These are phyloP conservation scores for Atherinosoma microstoma DNA, from an alignment of 2,797 vertebrate genomes.

Conservation along the genomic window DNA sequence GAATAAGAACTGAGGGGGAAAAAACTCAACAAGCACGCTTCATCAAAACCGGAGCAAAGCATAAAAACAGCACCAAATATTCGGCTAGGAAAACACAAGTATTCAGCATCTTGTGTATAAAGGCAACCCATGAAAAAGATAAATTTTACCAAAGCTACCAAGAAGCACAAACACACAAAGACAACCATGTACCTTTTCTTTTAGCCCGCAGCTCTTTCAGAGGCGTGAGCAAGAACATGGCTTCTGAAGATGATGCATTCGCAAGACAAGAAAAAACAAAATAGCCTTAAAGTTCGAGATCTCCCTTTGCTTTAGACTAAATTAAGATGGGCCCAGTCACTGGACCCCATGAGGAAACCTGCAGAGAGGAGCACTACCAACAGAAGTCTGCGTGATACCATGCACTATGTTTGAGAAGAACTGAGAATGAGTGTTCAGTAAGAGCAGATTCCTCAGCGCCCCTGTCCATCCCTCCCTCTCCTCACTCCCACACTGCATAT, in stretches of 20 bases:
- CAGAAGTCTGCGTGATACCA: conserved; percentile 33
- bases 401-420: conserved; percentile 33
- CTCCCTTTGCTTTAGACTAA: conserved; percentile 46
- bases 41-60: conserved; percentile 47
- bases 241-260: conserved; percentile 78
- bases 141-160: conserved; percentile 10
- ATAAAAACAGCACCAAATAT: conserved; percentile 31
- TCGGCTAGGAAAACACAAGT: conserved; percentile 10
- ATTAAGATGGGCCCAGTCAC: conserved; percentile 26
- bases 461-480: conserved; percentile 47
- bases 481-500: conserved; percentile 59
- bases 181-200: conserved; percentile 80
- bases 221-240: conserved; percentile 83
- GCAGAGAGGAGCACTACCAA: conserved; percentile 28
- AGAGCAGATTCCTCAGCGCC: conserved; percentile 32
- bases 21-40: conserved; percentile 37
- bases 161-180: conserved; percentile 38
- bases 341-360: conserved; percentile 37
- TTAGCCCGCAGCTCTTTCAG: conserved; percentile 84
- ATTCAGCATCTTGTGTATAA: not conserved
- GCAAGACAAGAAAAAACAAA: conserved; percentile 66
- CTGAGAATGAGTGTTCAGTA: conserved; percentile 25
- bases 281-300: conserved; percentile 59
- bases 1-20: conserved; percentile 35
- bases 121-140: conserved; percentile 21